phyloP scores from a whole-genome alignment of 1,140 invertebrate species.

The Drosophila insularis region DNA sequence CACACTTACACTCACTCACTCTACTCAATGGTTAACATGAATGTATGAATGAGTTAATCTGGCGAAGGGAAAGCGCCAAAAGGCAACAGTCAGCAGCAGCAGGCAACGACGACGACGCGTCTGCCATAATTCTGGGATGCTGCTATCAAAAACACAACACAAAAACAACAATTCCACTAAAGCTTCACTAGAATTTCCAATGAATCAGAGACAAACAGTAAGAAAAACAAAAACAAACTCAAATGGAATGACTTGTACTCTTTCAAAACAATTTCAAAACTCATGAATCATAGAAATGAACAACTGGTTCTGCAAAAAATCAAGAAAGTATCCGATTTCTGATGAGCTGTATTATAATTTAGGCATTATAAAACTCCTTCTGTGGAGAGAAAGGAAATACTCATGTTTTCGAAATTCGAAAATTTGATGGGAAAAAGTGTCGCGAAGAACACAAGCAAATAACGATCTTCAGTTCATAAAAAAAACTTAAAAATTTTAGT shows the following conservation, averaged over 20 bases:
- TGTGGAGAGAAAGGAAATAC: no score
- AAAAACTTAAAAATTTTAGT: no score
- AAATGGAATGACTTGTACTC: conserved; percentile 29
- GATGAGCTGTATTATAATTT: no score
- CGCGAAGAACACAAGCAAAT: no score
- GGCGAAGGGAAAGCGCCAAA: conserved; percentile 66
- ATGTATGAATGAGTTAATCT: conserved; percentile 74
- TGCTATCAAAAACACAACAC: conserved; percentile 47
- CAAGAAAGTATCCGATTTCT: no score
- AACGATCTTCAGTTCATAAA: no score
- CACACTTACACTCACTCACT: not conserved
- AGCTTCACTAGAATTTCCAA: conserved; percentile 70
- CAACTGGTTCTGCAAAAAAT: not conserved
- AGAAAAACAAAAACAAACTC: conserved; percentile 13
- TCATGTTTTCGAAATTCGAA: no score
- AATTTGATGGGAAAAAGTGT: no score
- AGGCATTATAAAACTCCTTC: no score
- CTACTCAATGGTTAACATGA: conserved; percentile 36
- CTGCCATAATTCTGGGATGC: conserved; percentile 60
- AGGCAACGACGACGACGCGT: conserved; percentile 43
- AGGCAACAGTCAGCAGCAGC: conserved; percentile 52
- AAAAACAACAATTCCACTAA: conserved; percentile 55
- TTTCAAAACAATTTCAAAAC: not conserved
- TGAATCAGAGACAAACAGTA: conserved; percentile 62
- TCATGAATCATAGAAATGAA: not conserved